phyloP scores from a whole-genome alignment of 2,113 vertebrate genomes.

The Dipodomys spectabilis region DNA sequence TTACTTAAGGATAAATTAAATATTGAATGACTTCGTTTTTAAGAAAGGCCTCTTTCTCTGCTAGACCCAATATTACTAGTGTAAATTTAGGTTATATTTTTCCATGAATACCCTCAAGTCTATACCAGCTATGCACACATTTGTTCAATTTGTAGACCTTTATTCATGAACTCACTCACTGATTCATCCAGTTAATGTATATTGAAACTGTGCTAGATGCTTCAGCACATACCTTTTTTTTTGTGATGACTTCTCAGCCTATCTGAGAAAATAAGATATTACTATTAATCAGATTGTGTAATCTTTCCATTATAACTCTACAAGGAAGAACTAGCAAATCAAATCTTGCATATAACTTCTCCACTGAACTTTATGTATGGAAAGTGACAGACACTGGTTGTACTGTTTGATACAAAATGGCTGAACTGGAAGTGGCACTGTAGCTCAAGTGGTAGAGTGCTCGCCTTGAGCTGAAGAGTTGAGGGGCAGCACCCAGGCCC shows the following conservation, averaged over 20 bases:
- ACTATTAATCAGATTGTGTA: no score
- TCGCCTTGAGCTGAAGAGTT: no score
- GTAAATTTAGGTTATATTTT: slow-evolving; percentile 26
- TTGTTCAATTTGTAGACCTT: slow-evolving; percentile 16
- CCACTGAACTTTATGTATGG: slow-evolving; percentile 93
- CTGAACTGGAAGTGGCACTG: slow-evolving; percentile 83
- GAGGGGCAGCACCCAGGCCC: no score
- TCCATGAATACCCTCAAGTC: background rate
- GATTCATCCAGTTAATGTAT: background rate
- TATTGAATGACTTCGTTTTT: slow-evolving; percentile 22
- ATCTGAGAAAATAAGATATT: background rate
- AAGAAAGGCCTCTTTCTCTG: slow-evolving; percentile 17
- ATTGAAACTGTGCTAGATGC: background rate
- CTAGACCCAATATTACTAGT: slow-evolving; percentile 7
- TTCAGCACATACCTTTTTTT: background rate
- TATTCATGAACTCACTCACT: background rate
- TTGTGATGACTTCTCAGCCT: background rate
- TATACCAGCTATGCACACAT: background rate
- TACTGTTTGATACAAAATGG: slow-evolving; percentile 93
- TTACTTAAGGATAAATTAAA: background rate
- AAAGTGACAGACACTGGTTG: slow-evolving; percentile 93
- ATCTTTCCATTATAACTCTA: no score
- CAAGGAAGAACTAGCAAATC: no score
- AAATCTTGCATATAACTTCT: no score
- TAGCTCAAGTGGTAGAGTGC: no score